Evolutionary conservation across 2,113 vertebrate species (phyloP), one percentile per base, ranked within the genome.

Genomic region (Clarias macrocephalus): DNA sequence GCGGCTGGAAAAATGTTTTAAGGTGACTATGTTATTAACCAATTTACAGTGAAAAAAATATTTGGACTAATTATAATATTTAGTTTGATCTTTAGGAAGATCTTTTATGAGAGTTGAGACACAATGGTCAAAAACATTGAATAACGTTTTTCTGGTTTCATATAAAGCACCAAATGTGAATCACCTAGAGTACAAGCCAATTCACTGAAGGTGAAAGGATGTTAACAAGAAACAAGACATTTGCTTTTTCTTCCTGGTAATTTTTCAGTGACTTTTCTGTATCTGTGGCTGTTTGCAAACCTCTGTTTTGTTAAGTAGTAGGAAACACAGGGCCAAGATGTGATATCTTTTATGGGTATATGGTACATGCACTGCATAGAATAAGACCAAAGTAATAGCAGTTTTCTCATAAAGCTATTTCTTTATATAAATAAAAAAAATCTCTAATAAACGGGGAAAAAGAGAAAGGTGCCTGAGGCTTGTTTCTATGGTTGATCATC

Each of bases 401-500:
- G 23, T 52, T 82, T 65, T 82, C 23, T 42, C 62, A 82, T 65
- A 66, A 42, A 33, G 60, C 42, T 65, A 8, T 82, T 28, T 48
- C n/a, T 59, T 60, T 57, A 19, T 23, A 52, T 77, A 2, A 37
- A 37, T n/a, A n/a, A 37, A 37, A 37, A 37, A 37, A 37, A 37
- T 37, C 33, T 37, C 33, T 37, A 37, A 37, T 37, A 79, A 63
- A 62, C 79, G n/a, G 42, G 16, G 37, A 65, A 42, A 30, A 54
- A 15, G 15, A 21, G 30, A 48, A 30, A n/a, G 48, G 2, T 33
- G 76, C 25, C 65, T 33, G 21, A 16, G 19, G 56, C 30, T 28
- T 76, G 11, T 72, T 62, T 6, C 37, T 30, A 8, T 82, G 37
- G 57, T 59, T 89, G 82, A 75, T 89, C 82, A 80, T 76, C 16